A percentile compares a stretch with the other conserved stretches of the same genome.
phyloP scores from a whole-genome alignment of 2,888 invertebrate species.

The Melangyna quadrimaculata region DNA sequence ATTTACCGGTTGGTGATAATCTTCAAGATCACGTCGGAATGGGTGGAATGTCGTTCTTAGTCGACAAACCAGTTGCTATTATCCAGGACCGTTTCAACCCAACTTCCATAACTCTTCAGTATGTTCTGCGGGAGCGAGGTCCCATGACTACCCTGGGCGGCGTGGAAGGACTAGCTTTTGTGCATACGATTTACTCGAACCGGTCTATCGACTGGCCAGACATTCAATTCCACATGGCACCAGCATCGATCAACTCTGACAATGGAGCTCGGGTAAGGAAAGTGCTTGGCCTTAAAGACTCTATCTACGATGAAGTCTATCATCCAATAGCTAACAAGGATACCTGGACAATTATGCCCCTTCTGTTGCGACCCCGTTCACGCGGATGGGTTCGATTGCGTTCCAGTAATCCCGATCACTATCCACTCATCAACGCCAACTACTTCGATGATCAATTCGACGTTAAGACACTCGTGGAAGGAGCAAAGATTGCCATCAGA shows the following conservation, averaged over 20 bases:
- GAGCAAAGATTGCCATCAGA: conserved; percentile 88
- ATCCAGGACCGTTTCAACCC: conserved; percentile 90
- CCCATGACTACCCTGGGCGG: conserved; percentile 94
- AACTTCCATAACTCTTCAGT: conserved; percentile 90
- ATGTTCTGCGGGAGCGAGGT: conserved; percentile 89
- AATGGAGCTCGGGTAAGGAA: conserved; percentile 88
- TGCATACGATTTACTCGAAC: conserved; percentile 92
- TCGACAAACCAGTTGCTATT: conserved; percentile 92
- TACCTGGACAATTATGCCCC: conserved; percentile 91
- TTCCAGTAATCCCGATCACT: conserved; percentile 91
- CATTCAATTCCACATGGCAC: conserved; percentile 96
- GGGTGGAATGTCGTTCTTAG: conserved; percentile 85
- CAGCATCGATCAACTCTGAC: conserved; percentile 92
- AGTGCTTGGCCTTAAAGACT: conserved; percentile 90
- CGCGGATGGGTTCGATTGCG: conserved; percentile 89
- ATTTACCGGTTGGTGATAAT: conserved; percentile 90
- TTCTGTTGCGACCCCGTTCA: conserved; percentile 90
- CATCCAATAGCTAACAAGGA: conserved; percentile 89
- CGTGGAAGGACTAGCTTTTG: conserved; percentile 93
- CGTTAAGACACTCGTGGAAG: conserved; percentile 91
- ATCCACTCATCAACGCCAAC: conserved; percentile 94
- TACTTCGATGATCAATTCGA: conserved; percentile 92
- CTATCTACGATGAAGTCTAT: conserved; percentile 90
- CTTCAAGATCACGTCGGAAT: conserved; percentile 94
- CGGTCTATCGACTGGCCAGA: conserved; percentile 90